Conservation (phyloP, 2,113 vertebrate genomes). For the Anolis carolinensis region DNA sequence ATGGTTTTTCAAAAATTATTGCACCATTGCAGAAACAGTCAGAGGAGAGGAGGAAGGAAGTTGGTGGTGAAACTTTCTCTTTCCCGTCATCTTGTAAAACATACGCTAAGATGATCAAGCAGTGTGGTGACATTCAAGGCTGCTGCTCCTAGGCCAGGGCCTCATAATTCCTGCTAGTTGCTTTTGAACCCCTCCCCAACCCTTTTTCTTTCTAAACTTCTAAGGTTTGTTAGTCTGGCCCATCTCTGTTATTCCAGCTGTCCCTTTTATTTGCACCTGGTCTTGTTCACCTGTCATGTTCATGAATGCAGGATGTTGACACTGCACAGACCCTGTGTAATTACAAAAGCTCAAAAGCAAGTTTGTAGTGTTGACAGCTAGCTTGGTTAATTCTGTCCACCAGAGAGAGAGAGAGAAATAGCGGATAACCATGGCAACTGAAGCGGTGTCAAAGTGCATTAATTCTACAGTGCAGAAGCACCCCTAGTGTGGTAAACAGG, state of each 20-base stretch:
- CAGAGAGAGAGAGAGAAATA: not conserved
- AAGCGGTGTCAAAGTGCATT: too few relatives aligned
- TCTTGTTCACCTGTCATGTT: constrained; percentile 26
- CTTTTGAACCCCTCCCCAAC: fast-evolving
- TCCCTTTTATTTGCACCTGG: not conserved
- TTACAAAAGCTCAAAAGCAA: not conserved
- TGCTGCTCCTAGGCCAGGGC: not conserved
- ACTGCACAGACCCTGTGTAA: not conserved
- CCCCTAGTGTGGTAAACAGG: not conserved
- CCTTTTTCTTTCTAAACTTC: not conserved
- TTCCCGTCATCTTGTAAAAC: not conserved
- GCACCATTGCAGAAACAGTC: not conserved
- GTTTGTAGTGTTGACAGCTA: not conserved
- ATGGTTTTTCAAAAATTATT: not conserved
- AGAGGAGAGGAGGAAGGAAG: constrained; percentile 60
- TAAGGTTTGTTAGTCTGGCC: constrained; percentile 17
- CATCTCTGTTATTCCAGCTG: constrained; percentile 1
- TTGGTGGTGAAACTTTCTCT: constrained; percentile 43
- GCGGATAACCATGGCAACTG: not conserved
- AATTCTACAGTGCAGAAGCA: too few relatives aligned
- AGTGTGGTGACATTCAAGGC: not conserved
- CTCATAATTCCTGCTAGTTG: not conserved
- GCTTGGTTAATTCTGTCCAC: not conserved
- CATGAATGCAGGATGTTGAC: constrained; percentile 8
- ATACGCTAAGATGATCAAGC: not conserved